Conservation (phyloP, 2,888 invertebrate species). For the Chorisops tibialis region DNA sequence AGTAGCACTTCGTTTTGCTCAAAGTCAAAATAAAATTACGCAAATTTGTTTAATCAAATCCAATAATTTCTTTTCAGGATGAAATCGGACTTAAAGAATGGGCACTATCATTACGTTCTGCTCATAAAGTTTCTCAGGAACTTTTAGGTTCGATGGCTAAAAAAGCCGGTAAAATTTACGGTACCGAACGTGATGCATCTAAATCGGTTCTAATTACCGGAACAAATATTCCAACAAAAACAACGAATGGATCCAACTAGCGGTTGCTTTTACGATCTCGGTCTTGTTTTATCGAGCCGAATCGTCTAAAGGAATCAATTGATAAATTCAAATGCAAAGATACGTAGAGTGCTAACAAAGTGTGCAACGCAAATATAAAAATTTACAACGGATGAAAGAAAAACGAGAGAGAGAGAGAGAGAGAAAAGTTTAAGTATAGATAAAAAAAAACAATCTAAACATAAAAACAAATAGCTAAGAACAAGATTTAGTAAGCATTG, state of each 20-base stretch:
- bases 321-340: constrained; percentile 37
- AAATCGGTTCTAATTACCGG: constrained; percentile 29
- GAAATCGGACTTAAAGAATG: constrained; percentile 99
- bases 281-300: constrained; percentile 39
- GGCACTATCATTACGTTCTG: constrained; percentile 90
- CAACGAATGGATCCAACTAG: constrained; percentile 39
- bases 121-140: constrained; percentile 94
- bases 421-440: constrained; percentile 6
- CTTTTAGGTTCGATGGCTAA: constrained; percentile 95
- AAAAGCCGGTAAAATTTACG: constrained; percentile 98
- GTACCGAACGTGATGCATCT: constrained; percentile 59
- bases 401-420: background rate
- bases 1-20: too few relatives aligned
- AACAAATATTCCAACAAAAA: constrained; percentile 33
- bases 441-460: too few relatives aligned
- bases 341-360: constrained; percentile 34
- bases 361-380: background rate
- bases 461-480: too few relatives aligned
- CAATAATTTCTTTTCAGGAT: constrained; percentile 59
- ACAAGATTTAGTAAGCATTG: too few relatives aligned
- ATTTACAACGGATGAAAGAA: background rate
- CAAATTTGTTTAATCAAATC: background rate
- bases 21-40: too few relatives aligned
- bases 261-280: constrained; percentile 39
- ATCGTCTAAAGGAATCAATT: constrained; percentile 36